These are phyloP conservation scores for Lottia gigantea DNA, from an alignment of 2,888 invertebrate genomes.

Conservation along the genomic window DNA sequence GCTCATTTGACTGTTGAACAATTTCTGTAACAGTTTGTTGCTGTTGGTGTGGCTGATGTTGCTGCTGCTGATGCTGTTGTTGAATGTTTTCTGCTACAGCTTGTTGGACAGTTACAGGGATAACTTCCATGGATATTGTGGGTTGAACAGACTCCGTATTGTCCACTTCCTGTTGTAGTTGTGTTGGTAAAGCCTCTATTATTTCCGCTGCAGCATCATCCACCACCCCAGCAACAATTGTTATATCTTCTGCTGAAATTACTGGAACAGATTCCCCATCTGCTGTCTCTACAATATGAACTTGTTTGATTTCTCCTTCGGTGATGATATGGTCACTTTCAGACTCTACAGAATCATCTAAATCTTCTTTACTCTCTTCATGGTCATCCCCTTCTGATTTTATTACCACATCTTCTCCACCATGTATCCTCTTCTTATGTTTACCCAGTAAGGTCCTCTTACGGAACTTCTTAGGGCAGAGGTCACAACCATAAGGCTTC, in stretches of 20 bases:
- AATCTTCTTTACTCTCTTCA: not conserved
- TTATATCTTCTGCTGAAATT: not conserved
- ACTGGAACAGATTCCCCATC: conserved; percentile 1
- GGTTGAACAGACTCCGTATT: not conserved
- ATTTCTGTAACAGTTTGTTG: no score
- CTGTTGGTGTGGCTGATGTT: no score
- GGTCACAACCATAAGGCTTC: conserved; percentile 1
- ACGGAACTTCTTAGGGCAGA: not conserved
- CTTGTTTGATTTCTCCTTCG: not conserved
- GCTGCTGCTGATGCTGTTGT: no score
- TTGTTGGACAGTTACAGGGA: no score
- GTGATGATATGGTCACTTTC: not conserved
- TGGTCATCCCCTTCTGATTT: not conserved
- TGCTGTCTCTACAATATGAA: conserved; percentile 4
- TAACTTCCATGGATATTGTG: not conserved
- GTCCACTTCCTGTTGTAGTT: not conserved
- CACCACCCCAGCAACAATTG: not conserved
- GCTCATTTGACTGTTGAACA: no score
- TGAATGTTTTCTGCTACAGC: no score
- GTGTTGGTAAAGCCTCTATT: not conserved
- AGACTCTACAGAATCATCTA: not conserved
- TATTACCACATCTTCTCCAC: not conserved
- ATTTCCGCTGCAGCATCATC: not conserved
- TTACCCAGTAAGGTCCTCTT: not conserved
- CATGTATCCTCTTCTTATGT: not conserved